Base-by-base conservation (phyloP, 1,140 invertebrate species). In the Drosophila pandora region DNA sequence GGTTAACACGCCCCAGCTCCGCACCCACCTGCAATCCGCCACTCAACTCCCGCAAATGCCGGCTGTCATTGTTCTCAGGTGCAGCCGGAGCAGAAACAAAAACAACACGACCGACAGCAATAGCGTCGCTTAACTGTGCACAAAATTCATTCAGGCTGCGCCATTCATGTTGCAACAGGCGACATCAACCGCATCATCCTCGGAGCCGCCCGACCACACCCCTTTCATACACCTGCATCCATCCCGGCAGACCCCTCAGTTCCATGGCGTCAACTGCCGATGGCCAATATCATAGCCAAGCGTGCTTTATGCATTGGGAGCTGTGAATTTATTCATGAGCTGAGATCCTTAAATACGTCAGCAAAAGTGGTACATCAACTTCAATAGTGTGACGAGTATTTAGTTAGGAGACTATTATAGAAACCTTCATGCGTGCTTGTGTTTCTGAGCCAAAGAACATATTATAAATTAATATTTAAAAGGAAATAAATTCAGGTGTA, bases 41-140 rank as follows among this genome's bases (percentile, higher is more conserved):
- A 61, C 79, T 52, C 57, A 50, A 28, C 41, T 41, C 22, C 28
- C 34, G 32, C 54, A 54, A 74, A 64, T 77, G 69, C 65, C 83
- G 62, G 65, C 74, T 88, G 83, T 68, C 82, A 82, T 76, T 87
- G 78, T 88, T 88, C 83, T 76, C 82, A 87, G 82, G 83, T 87
- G 83, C 78, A 76, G 56, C 34, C 28, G 17, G 34, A 37, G 3
- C 34, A 12, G 10, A 58, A 67, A 60, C 57, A 57, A 32, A 41
- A 58, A 17, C 34, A 55, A 45, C 21, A 34, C 21, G 39, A 45
- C 32, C 48, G 81, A 63, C 60, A 55, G 63, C 59, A 71, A 61
- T 63, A 77, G 54, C 71, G 61, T 59, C 68, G 73, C 64, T 85
- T 76, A 85, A 85, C 81, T 85, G 68, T 73, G 81, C 76, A 55